Base-by-base conservation (phyloP, 2,888 invertebrate genomes). In the Axea sp. region DNA sequence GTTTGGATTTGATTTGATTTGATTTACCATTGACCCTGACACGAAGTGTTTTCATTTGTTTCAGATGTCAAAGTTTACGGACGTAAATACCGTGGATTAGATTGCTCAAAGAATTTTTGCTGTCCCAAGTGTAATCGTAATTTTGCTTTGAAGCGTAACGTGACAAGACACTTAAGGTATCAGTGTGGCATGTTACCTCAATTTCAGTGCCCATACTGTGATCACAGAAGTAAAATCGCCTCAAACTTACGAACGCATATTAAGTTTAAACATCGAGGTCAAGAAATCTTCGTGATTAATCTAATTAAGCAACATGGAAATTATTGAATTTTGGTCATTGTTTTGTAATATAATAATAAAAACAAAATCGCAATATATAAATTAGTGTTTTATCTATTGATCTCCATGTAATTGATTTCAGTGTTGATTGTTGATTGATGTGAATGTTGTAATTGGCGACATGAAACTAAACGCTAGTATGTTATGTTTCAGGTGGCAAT, bases 171-270 rank as follows among this genome's bases (percentile, higher is more conserved):
- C 47, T 73, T 83, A 1, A 84, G 81, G 69, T 85, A 83, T 71
- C 87, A 88, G 72, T 88, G 88, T 33, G 86, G 87, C 4, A 83
- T 84, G 41, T 75, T 79, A 12, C 85, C 86, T 1, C 77, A 80
- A 47, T 87, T 86, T 67, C 80, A 82, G 68, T 88, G 88, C 33
- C 86, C 87, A 0, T 84, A 86, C 59, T 88, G 88, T 74, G 76
- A 80, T 8, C 82, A 85, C 28, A 79, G 82, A 14, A 83, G 82
- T 68, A 87, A 85, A 47, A 83, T 84, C 45, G 82, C 82, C 9
- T 85, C 83, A 9, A 86, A 85, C 53, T 82, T 87, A 4, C 80
- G 82, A 78, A 77, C 83, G 0, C 87, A 87, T 74, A 81, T 87
- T n/a, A 26, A 8, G 11, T 30, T 8, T 12, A 49, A 39, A 6